Base-by-base conservation (phyloP, 2,797 vertebrate species). In the Smutsia temminckii region DNA sequence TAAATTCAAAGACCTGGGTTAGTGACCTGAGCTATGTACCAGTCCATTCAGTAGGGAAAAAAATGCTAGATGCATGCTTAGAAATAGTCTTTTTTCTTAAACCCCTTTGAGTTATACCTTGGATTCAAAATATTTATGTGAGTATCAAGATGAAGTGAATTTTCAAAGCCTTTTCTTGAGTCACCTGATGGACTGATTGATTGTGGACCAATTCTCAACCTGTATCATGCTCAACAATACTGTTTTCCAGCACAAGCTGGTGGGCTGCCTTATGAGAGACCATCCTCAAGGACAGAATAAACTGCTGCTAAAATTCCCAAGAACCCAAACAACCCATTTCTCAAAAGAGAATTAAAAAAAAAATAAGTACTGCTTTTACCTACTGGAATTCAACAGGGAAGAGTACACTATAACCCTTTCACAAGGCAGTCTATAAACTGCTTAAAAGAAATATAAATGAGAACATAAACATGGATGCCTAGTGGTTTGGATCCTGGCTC, bases 271-370 rank as follows among this genome's bases (percentile, higher is more conserved):
- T 37, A 29, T 34, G 16, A 5, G 59, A 89, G 40, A 51, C 14
- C 61, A 74, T 46, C 42, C 46, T 79, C 83, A 92, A 72, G 53
- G 23, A 59, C 17, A 84, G n/a, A 63, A n/a, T 9, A 75, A 80
- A 74, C 25, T 68, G 66, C 57, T 51, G 63, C 34, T 92, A 34
- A 75, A 57, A 71, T 61, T 96, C 32, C 63, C 72, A 6, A 63
- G 71, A 72, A 80, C 57, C 20, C 27, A 49, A 77, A 80, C 25
- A 55, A 59, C 32, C 11, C 17, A 61, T 53, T 94, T 92, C 32
- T 90, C 80, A 63, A 94, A 90, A 85, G 57, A 27, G 77, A 92
- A 63, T 77, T 21, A 57, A 87, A 90, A 53, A 46, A 66, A 66
- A 4, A 87, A 40, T 46, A 53, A 23, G 49, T 49, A 90, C 11